Conservation (phyloP, 2,888 invertebrate species). For the Drosophila subsilvestris region DNA sequence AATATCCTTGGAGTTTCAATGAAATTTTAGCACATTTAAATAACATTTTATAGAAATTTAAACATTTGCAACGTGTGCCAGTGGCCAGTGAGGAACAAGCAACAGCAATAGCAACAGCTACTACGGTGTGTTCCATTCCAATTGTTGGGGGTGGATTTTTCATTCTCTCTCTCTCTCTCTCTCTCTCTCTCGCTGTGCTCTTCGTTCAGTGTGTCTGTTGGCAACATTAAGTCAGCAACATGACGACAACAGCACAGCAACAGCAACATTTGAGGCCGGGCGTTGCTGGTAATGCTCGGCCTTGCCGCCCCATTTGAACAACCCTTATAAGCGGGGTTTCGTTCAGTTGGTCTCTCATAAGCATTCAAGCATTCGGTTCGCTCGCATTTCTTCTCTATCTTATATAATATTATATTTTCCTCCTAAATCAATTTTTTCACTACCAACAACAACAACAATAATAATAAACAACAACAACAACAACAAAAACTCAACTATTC, state of each 20-base stretch:
- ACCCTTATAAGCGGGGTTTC: conserved; percentile 83
- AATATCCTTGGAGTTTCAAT: neutral
- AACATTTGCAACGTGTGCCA: conserved; percentile 31
- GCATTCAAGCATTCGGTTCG: conserved; percentile 85
- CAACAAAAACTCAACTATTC: conserved; percentile 67
- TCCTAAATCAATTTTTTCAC: conserved; percentile 81
- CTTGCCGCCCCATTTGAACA: conserved; percentile 25
- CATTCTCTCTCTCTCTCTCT: conserved; percentile 19
- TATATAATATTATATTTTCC: conserved; percentile 84
- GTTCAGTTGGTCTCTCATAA: conserved; percentile 82
- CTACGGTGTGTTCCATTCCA: conserved; percentile 20
- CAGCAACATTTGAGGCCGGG: neutral
- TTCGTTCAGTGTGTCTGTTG: conserved; percentile 8
- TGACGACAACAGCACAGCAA: too few species aligned
- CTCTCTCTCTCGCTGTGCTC: conserved; percentile 1
- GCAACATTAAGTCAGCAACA: neutral
- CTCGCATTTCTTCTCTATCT: conserved; percentile 85
- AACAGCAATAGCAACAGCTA: conserved; percentile 66
- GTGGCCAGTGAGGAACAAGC: conserved; percentile 64
- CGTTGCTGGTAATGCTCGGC: neutral
- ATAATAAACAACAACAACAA: conserved; percentile 76
- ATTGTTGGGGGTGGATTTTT: conserved; percentile 63
- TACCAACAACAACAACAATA: conserved; percentile 74
- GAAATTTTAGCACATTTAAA: neutral
- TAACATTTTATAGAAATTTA: neutral